These are phyloP conservation scores for Puma concolor DNA, from an alignment of 2,113 vertebrate species.

Conservation along the genomic window DNA sequence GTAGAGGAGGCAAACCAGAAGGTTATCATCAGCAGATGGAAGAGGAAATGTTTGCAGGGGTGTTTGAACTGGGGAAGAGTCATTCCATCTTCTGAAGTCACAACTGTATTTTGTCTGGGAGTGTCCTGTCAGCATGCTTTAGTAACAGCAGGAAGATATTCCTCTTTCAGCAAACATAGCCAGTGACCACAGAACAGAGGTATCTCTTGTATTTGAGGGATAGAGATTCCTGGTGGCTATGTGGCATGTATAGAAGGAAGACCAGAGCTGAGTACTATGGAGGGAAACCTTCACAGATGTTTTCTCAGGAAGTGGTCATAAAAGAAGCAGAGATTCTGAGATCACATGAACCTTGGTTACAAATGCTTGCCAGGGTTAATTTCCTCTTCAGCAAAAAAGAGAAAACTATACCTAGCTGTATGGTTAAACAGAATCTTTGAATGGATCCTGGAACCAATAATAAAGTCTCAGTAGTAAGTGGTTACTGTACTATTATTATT, in stretches of 20 bases:
- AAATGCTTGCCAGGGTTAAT: background rate
- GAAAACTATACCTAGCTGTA: background rate
- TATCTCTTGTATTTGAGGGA: background rate
- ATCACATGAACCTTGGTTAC: background rate
- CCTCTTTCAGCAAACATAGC: background rate
- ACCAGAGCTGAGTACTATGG: background rate
- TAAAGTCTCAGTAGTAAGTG: background rate
- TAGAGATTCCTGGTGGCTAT: background rate
- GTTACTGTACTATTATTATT: background rate
- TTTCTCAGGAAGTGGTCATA: background rate
- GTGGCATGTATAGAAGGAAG: background rate
- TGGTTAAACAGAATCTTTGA: background rate
- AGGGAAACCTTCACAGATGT: background rate
- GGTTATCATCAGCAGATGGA: background rate
- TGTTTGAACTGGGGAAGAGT: background rate
- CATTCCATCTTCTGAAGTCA: background rate
- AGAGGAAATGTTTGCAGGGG: background rate
- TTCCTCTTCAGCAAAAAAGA: background rate
- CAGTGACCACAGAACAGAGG: background rate
- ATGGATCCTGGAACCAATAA: background rate
- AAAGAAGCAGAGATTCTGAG: background rate
- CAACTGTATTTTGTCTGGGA: background rate
- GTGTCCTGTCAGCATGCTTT: no score
- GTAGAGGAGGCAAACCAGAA: background rate
- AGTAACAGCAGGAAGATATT: background rate